phyloP scores from a whole-genome alignment of 2,797 vertebrate genomes.

The Jordanella pulchra region DNA sequence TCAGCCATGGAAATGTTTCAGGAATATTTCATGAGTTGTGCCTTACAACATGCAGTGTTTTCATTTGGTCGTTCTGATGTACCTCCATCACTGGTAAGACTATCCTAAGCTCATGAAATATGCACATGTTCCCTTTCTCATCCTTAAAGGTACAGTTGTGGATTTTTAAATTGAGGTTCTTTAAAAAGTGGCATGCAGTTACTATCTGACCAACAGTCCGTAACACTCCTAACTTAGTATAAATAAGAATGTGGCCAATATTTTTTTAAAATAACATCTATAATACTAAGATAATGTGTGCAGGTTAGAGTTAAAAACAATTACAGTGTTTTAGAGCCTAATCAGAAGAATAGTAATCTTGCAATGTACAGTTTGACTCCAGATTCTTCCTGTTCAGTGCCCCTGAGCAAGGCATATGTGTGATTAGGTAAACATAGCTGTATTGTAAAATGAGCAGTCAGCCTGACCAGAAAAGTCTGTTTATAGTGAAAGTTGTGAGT shows the following conservation, averaged over 20 bases:
- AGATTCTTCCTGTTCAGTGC: too few species aligned
- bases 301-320: neutral
- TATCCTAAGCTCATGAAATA: neutral
- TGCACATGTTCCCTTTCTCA: neutral
- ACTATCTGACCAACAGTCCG: neutral
- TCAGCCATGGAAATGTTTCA: neutral
- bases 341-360: too few species aligned
- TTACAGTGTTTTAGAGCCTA: too few species aligned
- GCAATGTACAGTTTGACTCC: too few species aligned
- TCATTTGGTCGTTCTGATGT: neutral
- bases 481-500: too few species aligned
- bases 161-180: slow-evolving; percentile 2
- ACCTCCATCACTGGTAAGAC: neutral
- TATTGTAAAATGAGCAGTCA: too few species aligned
- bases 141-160: neutral
- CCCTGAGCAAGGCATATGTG: too few species aligned
- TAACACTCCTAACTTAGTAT: neutral
- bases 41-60: slow-evolving; percentile 8
- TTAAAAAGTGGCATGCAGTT: neutral
- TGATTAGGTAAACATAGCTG: too few species aligned
- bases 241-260: neutral
- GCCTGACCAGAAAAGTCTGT: too few species aligned
- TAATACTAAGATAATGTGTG: neutral
- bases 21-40: slow-evolving; percentile 4
- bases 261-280: neutral